Base-by-base conservation (phyloP, 1,140 invertebrate genomes). In the Drosophila sp. region DNA sequence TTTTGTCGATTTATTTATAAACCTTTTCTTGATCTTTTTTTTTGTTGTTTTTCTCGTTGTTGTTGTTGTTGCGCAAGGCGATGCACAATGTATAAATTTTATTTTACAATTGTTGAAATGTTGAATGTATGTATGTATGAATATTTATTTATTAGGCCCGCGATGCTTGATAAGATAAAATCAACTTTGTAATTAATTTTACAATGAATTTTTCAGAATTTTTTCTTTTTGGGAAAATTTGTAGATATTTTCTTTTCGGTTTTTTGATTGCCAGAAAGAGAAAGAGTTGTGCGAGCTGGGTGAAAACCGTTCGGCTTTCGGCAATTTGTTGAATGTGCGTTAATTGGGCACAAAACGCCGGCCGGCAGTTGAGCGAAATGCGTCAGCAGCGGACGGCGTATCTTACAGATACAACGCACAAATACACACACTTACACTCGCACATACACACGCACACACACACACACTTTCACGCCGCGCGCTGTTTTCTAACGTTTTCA, bases 271-370 rank as follows among this genome's bases (percentile, higher is more conserved):
- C 40, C 57, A 25, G 41, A 47, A 25, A n/a, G 44, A 27, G 44
- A 50, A 50, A 50, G 44, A 27, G 23, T 25, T 50, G 44, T 23
- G 44, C 40, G 7, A 5, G 1, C 2, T 23, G 41, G 23, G 35
- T 7, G 10, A 38, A 38, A 38, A 23, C 41, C 17, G 44, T 29
- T 60, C 32, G 60, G 67, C 56, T 47, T 67, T 63, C 65, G 58
- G 70, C 70, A 60, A 70, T 80, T 75, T 80, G 67, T 74, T 81
- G 79, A 79, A 80, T 74, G 81, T 87, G 68, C 70, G 66, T 84
- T 89, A 81, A 91, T 91, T 91, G 83, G 85, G 90, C 90, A 91
- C 90, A 91, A 91, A 91, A 91, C 71, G 86, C 90, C 90, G 90
- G 90, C 90, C 90, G 90, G 90, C 86, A 72, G 71, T 57, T 74